phyloP scores from a whole-genome alignment of 1,140 invertebrate species.

The Dendrolimus kikuchii region DNA sequence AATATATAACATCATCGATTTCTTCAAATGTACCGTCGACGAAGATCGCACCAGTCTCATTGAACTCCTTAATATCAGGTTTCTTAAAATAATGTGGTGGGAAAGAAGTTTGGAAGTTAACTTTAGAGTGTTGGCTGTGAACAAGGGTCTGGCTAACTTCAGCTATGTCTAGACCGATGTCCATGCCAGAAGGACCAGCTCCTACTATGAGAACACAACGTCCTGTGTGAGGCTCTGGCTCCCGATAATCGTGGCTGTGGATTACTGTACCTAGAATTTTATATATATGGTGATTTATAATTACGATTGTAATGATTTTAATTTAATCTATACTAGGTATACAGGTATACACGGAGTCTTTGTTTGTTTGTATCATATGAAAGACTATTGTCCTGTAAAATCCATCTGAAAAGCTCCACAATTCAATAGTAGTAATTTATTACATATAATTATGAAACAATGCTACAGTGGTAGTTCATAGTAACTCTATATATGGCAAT shows the following conservation, averaged over 20 bases:
- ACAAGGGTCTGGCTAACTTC: conserved; percentile 75
- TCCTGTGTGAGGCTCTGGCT: conserved; percentile 75
- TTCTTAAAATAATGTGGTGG: conserved; percentile 77
- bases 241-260: conserved; percentile 91
- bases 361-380: too few species aligned
- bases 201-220: conserved; percentile 85
- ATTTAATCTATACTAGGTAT: too few species aligned
- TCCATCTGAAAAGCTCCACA: too few species aligned
- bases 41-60: conserved; percentile 74
- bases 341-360: too few species aligned
- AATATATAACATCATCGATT: conserved; percentile 83
- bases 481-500: too few species aligned
- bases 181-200: conserved; percentile 88
- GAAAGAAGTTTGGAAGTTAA: conserved; percentile 73
- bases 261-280: conserved; percentile 61
- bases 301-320: too few species aligned
- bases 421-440: too few species aligned
- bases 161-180: conserved; percentile 85
- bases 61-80: conserved; percentile 75
- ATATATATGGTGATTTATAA: neutral
- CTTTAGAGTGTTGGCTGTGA: conserved; percentile 77
- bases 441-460: too few species aligned
- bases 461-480: too few species aligned
- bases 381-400: too few species aligned
- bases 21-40: conserved; percentile 75